Base-by-base conservation (phyloP, 2,888 invertebrate genomes). In the Drosophila maculinotata region DNA sequence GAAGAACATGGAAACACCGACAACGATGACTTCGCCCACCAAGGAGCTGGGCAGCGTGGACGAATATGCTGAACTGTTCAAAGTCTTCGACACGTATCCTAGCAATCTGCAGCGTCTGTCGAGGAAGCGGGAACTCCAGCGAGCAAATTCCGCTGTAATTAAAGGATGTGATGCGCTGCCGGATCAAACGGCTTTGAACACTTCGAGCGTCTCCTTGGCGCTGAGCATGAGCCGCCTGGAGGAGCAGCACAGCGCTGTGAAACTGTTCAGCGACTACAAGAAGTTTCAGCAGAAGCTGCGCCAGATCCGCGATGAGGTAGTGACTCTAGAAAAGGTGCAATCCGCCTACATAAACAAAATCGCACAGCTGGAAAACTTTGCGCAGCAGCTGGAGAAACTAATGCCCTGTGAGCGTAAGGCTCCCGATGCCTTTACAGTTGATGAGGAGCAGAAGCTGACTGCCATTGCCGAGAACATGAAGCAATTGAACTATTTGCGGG, bases 51-150 rank as follows among this genome's bases (percentile, higher is more conserved):
- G 76, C 3, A 63, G 71, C 5, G 72, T 89, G 5, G 59, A 75
- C 0, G 79, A 89, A 1, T 90, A 83, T 48, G 80, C 84, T 0
- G 84, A 87, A 1, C 73, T 86, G 0, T 90, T 90, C 20, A 89
- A 84, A 56, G 57, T 65, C 1, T 76, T 91, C 3, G 90, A 91
- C 0, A 82, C 83, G 3, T 90, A 87, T 56, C 91, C 90, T 5
- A 17, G 59, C 0, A 91, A 90, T 35, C 45, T 90, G 23, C 88
- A 87, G 3, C 89, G 85, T 23, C 48, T 75, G 0, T 42, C 68
- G 2, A 87, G 85, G 25, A 87, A 70, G 30, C 74, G 79, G 3
- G 89, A 90, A 9, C 49, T 82, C 2, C 77, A 70, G 26, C 84
- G 90, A 1, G 48, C 76, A 4, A 89, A 88, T 52, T 71, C 79